Evolutionary conservation across 2,797 vertebrate species (phyloP).

Genomic region (Channallabes apus): DNA sequence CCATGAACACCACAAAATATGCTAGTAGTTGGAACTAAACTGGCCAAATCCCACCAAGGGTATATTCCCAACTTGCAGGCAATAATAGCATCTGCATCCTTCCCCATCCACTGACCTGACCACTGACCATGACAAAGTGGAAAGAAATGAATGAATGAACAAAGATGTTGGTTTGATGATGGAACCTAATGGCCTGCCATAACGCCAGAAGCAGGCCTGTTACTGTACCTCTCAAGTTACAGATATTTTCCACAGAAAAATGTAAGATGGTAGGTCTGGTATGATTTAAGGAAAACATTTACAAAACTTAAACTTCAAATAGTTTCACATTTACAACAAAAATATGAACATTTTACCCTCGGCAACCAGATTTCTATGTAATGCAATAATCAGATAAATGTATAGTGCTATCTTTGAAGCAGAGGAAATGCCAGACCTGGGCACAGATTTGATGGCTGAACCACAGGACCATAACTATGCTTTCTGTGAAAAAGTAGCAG

Average conservation of each 20-base stretch:
- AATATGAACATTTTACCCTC: not conserved
- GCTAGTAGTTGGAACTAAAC: not conserved
- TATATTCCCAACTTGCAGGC: too few relatives aligned
- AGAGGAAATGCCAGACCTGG: constrained; percentile 29
- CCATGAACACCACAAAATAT: not conserved
- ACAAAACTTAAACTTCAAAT: not conserved
- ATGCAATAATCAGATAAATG: not conserved
- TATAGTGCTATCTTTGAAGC: not conserved
- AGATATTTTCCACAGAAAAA: not conserved
- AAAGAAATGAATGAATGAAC: not conserved
- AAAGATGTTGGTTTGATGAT: not conserved
- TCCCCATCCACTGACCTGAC: too few relatives aligned
- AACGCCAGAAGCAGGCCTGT: not conserved
- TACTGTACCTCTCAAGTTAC: too few relatives aligned
- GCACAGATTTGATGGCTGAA: constrained; percentile 60
- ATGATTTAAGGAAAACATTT: not conserved
- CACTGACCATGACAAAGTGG: not conserved
- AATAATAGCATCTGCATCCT: not conserved
- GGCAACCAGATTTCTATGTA: not conserved
- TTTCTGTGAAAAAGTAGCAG: constrained; percentile 63
- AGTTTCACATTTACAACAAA: not conserved
- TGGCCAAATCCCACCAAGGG: not conserved
- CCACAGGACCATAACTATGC: constrained; percentile 64
- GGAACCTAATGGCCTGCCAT: too few relatives aligned
- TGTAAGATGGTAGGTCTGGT: not conserved